Evolutionary conservation across 2,113 vertebrate species (phyloP).

Genomic region (Thunnus thynnus): DNA sequence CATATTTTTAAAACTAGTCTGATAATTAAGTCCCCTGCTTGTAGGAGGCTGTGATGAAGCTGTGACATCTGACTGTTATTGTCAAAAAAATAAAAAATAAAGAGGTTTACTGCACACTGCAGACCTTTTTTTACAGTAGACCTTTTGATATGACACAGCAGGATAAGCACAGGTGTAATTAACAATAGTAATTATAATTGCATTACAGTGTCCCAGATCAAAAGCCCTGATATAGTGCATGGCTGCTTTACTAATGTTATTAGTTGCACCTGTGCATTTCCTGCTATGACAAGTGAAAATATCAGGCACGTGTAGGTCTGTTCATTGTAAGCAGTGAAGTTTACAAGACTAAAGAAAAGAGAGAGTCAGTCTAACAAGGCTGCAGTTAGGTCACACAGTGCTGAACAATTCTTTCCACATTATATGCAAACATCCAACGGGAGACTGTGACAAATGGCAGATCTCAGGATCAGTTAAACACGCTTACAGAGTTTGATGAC

Average conservation of each 20-base stretch:
- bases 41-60: background rate
- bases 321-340: background rate
- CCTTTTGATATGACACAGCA: background rate
- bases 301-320: background rate
- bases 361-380: background rate
- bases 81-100: no score
- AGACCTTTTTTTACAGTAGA: background rate
- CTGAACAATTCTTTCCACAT: conserved; percentile 35
- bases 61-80: background rate
- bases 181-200: no score
- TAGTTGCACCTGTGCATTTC: background rate
- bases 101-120: background rate
- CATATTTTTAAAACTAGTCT: no score
- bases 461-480: conserved; percentile 37
- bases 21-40: background rate
- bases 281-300: background rate
- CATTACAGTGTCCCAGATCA: no score
- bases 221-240: no score
- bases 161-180: background rate
- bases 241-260: no score
- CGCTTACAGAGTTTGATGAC: conserved; percentile 32
- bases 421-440: conserved; percentile 17
- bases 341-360: conserved; percentile 4
- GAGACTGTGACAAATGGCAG: conserved; percentile 37
- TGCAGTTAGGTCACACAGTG: conserved; percentile 7